phyloP scores from a whole-genome alignment of 1,140 invertebrate genomes.

The Eupristina koningsbergeri region DNA sequence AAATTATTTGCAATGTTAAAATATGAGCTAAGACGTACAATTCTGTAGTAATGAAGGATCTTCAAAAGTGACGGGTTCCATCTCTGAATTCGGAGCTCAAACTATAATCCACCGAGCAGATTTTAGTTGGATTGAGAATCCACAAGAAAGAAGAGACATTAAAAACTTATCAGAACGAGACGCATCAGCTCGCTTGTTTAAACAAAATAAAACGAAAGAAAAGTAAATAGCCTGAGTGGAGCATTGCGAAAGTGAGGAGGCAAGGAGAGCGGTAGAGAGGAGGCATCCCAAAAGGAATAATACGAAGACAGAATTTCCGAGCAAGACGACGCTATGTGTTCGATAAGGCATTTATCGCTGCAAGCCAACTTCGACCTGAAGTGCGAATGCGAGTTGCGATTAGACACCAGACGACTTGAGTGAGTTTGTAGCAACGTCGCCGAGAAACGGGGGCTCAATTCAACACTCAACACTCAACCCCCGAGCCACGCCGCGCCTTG shows the following conservation, averaged over 20 bases:
- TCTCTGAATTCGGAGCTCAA: too few relatives aligned
- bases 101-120: neutral
- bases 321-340: neutral
- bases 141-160: neutral
- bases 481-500: too few relatives aligned
- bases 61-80: too few relatives aligned
- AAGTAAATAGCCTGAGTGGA: neutral
- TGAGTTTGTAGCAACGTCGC: neutral
- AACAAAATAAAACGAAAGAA: neutral
- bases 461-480: too few relatives aligned
- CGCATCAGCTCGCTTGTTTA: neutral
- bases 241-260: neutral
- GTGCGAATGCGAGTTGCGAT: neutral
- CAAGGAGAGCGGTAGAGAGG: too few relatives aligned
- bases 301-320: neutral
- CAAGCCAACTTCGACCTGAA: neutral
- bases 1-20: too few relatives aligned
- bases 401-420: neutral
- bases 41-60: neutral
- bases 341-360: neutral
- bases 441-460: too few relatives aligned
- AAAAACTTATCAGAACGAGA: neutral
- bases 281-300: constrained; percentile 6
- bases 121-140: neutral
- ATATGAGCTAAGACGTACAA: too few relatives aligned